phyloP scores from a whole-genome alignment of 2,888 invertebrate species.

The Erebia palarica region DNA sequence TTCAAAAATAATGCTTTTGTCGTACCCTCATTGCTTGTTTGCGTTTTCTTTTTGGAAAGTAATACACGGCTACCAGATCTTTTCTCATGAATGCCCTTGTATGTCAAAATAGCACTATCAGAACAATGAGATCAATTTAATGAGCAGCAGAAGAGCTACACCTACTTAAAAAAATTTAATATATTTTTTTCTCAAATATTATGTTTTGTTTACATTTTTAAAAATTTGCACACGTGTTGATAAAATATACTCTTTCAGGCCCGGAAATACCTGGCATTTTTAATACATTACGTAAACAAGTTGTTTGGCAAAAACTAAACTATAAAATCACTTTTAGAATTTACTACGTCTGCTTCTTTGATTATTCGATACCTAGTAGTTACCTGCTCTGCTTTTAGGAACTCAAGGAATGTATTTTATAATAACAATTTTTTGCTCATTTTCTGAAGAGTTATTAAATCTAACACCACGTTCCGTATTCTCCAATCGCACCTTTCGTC shows the following conservation, averaged over 20 bases:
- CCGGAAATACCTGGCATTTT: conserved; percentile 15
- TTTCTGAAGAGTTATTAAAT: too few relatives aligned
- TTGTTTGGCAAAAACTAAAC: conserved; percentile 12
- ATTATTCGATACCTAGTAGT: background rate
- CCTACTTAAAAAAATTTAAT: background rate
- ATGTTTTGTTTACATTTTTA: background rate
- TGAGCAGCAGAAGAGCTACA: background rate
- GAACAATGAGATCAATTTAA: background rate
- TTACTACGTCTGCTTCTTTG: background rate
- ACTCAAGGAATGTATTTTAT: too few relatives aligned
- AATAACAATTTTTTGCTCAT: too few relatives aligned
- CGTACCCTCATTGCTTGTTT: too few relatives aligned
- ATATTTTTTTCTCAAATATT: background rate
- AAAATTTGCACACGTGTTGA: background rate
- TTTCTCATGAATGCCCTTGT: too few relatives aligned
- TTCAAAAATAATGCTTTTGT: too few relatives aligned
- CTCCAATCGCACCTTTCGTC: too few relatives aligned
- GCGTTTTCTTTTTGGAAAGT: too few relatives aligned
- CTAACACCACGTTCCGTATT: too few relatives aligned
- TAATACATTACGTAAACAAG: background rate
- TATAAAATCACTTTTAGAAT: conserved; percentile 8
- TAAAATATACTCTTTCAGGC: background rate
- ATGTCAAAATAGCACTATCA: too few relatives aligned
- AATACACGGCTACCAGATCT: too few relatives aligned
- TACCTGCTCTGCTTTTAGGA: background rate